Conservation (phyloP, 2,113 vertebrate species). For the Callopanchax toddi region DNA sequence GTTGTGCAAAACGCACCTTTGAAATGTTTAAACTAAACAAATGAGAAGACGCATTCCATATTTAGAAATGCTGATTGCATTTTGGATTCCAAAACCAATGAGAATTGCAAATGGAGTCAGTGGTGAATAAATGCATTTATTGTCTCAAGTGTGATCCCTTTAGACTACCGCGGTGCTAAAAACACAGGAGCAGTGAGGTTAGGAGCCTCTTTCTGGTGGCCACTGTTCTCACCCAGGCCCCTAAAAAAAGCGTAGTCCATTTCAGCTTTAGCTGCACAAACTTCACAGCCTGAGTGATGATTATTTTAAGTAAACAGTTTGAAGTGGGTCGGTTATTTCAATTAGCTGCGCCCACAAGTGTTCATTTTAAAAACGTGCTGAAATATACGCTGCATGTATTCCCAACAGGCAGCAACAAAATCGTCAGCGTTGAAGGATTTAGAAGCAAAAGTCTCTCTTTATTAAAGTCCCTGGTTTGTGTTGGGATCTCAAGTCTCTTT, state of each 20-base stretch:
- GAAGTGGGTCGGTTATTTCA: constrained; percentile 55
- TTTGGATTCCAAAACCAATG: constrained; percentile 57
- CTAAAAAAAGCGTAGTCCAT: constrained; percentile 39
- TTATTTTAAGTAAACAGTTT: constrained; percentile 75
- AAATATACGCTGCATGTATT: constrained; percentile 55
- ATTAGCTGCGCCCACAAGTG: constrained; percentile 40
- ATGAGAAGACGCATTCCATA: constrained; percentile 37
- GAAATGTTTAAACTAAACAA: constrained; percentile 52
- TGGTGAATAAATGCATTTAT: constrained; percentile 52
- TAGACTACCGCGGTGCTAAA: constrained; percentile 22
- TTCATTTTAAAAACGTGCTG: constrained; percentile 66
- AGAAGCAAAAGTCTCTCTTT: constrained; percentile 70
- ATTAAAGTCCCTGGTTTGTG: constrained; percentile 61
- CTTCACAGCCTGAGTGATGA: constrained; percentile 68
- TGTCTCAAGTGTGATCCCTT: constrained; percentile 33
- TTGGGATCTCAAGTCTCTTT: constrained; percentile 35
- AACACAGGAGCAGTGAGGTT: constrained; percentile 45
- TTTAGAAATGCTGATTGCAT: constrained; percentile 66
- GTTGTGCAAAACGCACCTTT: constrained; percentile 31
- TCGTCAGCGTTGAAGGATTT: constrained; percentile 59
- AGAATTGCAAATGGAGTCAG: constrained; percentile 52
- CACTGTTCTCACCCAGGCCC: constrained; percentile 19
- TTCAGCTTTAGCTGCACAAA: constrained; percentile 51
- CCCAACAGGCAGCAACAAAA: constrained; percentile 58
- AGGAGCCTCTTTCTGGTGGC: constrained; percentile 29